A percentile compares a stretch with the other conserved stretches of the same genome.
These are phyloP conservation scores for Odontothrips loti DNA, from an alignment of 2,888 invertebrate species.

Conservation along the genomic window DNA sequence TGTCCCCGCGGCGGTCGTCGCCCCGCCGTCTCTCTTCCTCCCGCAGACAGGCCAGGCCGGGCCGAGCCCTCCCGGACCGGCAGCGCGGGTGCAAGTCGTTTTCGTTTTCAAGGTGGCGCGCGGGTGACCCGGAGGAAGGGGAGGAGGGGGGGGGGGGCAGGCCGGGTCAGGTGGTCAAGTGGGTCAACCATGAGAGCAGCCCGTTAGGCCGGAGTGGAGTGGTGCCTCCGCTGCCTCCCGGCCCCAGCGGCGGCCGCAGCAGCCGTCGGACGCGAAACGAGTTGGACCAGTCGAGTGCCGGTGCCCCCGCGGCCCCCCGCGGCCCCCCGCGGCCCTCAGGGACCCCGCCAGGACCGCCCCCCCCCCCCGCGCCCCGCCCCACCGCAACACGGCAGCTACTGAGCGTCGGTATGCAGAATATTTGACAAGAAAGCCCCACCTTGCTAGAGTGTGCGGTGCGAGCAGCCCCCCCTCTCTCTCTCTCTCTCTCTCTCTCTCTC, in stretches of 20 bases:
- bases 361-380: neutral
- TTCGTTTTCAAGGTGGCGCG: constrained; percentile 15
- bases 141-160: neutral
- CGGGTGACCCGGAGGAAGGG: neutral
- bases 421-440: neutral
- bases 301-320: neutral
- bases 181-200: constrained; percentile 14
- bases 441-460: neutral
- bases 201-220: neutral
- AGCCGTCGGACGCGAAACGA: constrained; percentile 15
- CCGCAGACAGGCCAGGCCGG: neutral
- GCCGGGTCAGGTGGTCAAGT: constrained; percentile 21
- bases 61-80: neutral
- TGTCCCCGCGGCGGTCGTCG: neutral
- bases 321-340: neutral
- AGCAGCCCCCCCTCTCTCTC: too few relatives aligned
- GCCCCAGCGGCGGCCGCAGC: neutral
- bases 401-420: neutral
- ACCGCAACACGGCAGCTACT: neutral
- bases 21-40: neutral
- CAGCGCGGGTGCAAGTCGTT: constrained; percentile 9
- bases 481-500: neutral
- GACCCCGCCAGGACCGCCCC: neutral
- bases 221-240: neutral
- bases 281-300: constrained; percentile 20